These are phyloP conservation scores for Cavia aperea DNA, from an alignment of 2,113 vertebrate genomes.

Conservation along the genomic window DNA sequence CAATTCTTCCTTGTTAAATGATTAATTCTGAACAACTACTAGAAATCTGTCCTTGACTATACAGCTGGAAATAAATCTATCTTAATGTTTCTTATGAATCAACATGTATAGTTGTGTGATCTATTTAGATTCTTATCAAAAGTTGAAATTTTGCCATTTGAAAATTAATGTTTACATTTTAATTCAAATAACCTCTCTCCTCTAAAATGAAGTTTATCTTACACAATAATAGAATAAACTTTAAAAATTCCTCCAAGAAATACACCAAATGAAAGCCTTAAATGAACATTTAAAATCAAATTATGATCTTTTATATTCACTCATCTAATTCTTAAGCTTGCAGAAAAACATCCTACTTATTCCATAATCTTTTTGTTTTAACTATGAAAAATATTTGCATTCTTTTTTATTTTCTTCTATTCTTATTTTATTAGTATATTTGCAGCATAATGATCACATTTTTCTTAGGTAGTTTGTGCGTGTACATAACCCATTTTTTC, in stretches of 20 bases:
- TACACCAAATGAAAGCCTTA: background rate
- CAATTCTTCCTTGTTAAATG: background rate
- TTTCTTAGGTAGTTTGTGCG: background rate
- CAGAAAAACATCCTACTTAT: background rate
- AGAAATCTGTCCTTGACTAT: too few species aligned
- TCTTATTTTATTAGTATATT: background rate
- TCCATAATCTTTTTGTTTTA: background rate
- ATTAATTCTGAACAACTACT: too few species aligned
- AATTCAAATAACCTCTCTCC: background rate
- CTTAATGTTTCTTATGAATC: background rate
- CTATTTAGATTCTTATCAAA: background rate
- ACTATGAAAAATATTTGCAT: background rate
- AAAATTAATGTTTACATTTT: background rate
- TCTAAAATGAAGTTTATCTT: background rate
- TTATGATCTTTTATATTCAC: background rate
- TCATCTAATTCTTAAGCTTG: background rate
- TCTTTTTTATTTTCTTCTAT: background rate
- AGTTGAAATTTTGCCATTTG: background rate
- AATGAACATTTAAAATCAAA: background rate
- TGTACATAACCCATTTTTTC: background rate
- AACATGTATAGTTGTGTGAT: background rate
- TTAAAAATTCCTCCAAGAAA: background rate
- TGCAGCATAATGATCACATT: background rate
- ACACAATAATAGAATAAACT: background rate
- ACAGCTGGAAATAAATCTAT: background rate